Evolutionary conservation across 2,797 vertebrate species (phyloP), one percentile per base, ranked within the genome.

Genomic region (Eulemur albifrons): DNA sequence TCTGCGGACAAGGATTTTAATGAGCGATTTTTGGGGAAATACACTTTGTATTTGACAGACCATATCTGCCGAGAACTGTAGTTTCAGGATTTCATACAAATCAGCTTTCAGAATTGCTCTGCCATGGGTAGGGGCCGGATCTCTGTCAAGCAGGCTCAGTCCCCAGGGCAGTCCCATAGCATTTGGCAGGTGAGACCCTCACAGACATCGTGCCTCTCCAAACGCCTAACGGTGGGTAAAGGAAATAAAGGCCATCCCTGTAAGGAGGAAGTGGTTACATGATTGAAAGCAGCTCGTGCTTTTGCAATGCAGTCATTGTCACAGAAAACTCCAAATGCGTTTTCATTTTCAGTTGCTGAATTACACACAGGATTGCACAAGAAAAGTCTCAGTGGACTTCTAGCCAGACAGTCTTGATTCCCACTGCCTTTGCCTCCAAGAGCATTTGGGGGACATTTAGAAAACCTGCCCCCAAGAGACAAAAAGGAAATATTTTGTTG

Each of bases 281-380:
- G 90, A 89, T 81, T 30, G 90, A 96, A 95, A 96, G 81, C 77
- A 76, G 70, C 82, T 30, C 0, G 30, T 3, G 40, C 77, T 98
- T 97, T 45, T 14, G 89, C 91, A 97, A 97, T 76, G 9, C 77
- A 91, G 63, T 43, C 61, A 57, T 63, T 82, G 93, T 95, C 38
- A 82, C 75, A 45, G 82, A 97, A 97, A 95, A 88, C 73, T 92
- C 97, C 92, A 67, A 92, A 52, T 88, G 25, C 38, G n/a, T 97
- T 96, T 94, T 93, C 77, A 32, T 92, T 94, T 96, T 96, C 52
- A 76, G 59, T 82, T 76, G 45, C 40, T 84, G 84, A 57, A 20
- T 96, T 96, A 88, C 91, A 94, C 65, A 75, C 3, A 65, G 10
- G 73, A 48, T 97, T 97, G 70, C 23, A 3, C 88, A 98, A 97